These are phyloP conservation scores for Patagioenas fasciata DNA, from an alignment of 2,113 vertebrate species.

Conservation along the genomic window DNA sequence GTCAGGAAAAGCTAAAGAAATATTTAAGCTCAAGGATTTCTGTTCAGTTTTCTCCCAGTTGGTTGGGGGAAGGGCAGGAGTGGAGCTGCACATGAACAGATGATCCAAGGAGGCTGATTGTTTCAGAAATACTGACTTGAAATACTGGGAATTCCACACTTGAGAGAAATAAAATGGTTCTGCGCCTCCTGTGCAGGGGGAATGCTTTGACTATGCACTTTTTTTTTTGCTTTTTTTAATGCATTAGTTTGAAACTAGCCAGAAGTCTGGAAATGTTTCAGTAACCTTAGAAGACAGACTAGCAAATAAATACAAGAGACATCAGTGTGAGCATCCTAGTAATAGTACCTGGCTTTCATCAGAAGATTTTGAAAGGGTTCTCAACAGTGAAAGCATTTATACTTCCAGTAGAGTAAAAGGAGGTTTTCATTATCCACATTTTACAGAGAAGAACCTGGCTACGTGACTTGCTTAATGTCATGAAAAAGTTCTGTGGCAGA, in stretches of 20 bases:
- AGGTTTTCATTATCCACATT: constrained; percentile 6
- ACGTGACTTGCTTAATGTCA: background rate
- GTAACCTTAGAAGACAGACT: background rate
- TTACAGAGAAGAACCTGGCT: background rate
- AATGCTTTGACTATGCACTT: background rate
- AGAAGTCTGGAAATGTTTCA: constrained; percentile 38
- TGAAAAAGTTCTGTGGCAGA: background rate
- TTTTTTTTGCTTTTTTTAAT: background rate
- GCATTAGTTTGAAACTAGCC: constrained; percentile 6
- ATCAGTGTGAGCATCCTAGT: constrained; percentile 12
- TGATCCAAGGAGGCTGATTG: background rate
- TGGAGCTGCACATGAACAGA: background rate
- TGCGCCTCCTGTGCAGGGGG: background rate
- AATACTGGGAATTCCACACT: background rate
- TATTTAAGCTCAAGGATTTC: constrained; percentile 24
- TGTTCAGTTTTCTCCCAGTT: background rate
- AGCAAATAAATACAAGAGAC: constrained; percentile 30
- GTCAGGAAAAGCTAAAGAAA: constrained; percentile 27
- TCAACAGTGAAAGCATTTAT: constrained; percentile 7
- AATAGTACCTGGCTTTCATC: constrained; percentile 41
- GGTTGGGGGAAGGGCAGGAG: background rate
- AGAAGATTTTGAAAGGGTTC: constrained; percentile 11
- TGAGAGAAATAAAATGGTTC: background rate
- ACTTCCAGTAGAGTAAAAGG: background rate
- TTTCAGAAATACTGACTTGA: background rate